Base-by-base conservation (phyloP, 2,888 invertebrate genomes). In the Merodon equestris region DNA sequence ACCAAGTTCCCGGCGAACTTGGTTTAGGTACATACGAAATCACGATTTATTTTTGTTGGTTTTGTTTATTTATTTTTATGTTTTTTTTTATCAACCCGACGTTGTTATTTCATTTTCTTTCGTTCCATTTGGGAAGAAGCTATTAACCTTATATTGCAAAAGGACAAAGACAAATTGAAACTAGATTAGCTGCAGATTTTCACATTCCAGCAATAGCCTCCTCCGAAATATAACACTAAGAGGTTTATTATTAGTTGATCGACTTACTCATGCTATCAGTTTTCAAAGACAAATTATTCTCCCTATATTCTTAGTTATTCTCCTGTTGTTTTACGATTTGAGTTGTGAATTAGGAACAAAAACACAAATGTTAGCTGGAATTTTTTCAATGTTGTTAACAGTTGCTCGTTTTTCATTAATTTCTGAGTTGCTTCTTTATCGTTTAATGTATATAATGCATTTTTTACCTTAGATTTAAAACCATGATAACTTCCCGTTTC, bases 11-110 rank as follows among this genome's bases (percentile, higher is more conserved):
- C 88, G 89, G 87, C 86, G 88, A 88, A 88, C 87, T 88, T 88
- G 88, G 88, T 88, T 88, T 88, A 88, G 89, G 89, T 89, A 89
- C 89, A 87, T 88, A 88, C 88, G 88, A 88, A 88, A 88, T 88
- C 88, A 88, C 88, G 88, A 88, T 86, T 82, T 83, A 83, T 84
- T 84, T 83, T 74, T 56, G 61, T 77, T 81, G 77, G 60, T 82
- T 83, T 60, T 60, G 53, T 67, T 81, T 72, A 38, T 47, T 36
- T 44, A 36, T 56, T 50, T 58, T 36, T 56, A 56, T 72, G 9
- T 64, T 18, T 53, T 40, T 18, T 19, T 38, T 50, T 53, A 44
- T 73, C 57, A 9, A n/a, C n/a, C n/a, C n/a, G n/a, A n/a, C n/a
- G 13, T 17, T 57, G 19, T 70, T 66, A 14, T 50, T 27, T 13